Conservation (phyloP, 2,113 vertebrate genomes). For the Hemicordylus capensis region DNA sequence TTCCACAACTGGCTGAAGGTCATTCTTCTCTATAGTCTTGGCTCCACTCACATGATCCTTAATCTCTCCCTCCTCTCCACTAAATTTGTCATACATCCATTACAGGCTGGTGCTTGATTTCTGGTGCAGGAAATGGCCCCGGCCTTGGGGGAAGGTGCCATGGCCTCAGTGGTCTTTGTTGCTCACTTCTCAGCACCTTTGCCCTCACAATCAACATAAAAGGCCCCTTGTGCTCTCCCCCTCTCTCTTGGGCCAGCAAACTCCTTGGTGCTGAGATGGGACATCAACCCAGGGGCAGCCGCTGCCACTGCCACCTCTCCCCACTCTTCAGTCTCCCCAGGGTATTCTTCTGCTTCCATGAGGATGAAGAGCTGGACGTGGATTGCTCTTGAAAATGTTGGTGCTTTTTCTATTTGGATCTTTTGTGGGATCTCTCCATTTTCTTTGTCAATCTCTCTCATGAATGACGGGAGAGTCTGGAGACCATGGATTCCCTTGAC, state of each 20-base stretch:
- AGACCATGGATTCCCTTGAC: slow-evolving; percentile 82
- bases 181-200: slow-evolving; percentile 85
- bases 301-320: no score
- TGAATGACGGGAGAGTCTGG: slow-evolving; percentile 84
- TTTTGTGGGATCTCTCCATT: slow-evolving; percentile 85
- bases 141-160: slow-evolving; percentile 80
- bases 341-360: slow-evolving; percentile 84
- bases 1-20: slow-evolving; percentile 71
- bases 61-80: slow-evolving; percentile 84
- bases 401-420: slow-evolving; percentile 90
- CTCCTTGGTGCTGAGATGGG: slow-evolving; percentile 81
- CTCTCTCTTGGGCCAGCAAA: slow-evolving; percentile 80
- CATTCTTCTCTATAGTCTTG: slow-evolving; percentile 84
- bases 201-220: slow-evolving; percentile 89
- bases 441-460: slow-evolving; percentile 87
- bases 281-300: slow-evolving; percentile 81
- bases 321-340: slow-evolving; percentile 79
- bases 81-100: slow-evolving; percentile 93
- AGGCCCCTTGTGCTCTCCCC: slow-evolving; percentile 82
- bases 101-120: slow-evolving; percentile 87
- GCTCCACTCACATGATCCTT: slow-evolving; percentile 81
- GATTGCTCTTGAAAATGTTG: slow-evolving; percentile 89
- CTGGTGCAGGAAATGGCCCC: slow-evolving; percentile 91
- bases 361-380: slow-evolving; percentile 91
- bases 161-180: slow-evolving; percentile 83